Evolutionary conservation across 2,888 invertebrate genomes (phyloP).

Genomic region (Deroplatys truncata): DNA sequence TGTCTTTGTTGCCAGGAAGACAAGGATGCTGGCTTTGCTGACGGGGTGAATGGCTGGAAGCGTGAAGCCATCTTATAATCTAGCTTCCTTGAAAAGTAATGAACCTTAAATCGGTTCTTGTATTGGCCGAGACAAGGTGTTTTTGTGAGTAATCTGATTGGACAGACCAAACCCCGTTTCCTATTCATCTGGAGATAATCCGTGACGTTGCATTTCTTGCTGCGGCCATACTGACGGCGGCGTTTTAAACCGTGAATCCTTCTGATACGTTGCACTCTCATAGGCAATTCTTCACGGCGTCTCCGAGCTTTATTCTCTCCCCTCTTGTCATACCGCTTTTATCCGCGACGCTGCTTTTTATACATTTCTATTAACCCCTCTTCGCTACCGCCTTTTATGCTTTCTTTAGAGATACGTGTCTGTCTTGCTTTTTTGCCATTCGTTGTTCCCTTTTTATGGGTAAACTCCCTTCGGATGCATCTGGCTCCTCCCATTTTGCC

Average conservation of each 20-base stretch:
- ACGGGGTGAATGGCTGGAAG: background rate
- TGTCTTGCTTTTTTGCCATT: background rate
- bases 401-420: slow-evolving; percentile 4
- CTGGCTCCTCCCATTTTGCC: background rate
- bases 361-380: slow-evolving; percentile 4
- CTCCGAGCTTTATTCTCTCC: background rate
- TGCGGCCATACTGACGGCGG: background rate
- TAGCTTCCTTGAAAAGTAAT: background rate
- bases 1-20: background rate
- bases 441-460: background rate
- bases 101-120: background rate
- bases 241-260: background rate
- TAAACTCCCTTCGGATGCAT: background rate
- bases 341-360: background rate
- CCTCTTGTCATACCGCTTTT: background rate
- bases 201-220: background rate
- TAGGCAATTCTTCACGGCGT: background rate
- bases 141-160: slow-evolving; percentile 1
- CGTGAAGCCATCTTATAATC: background rate
- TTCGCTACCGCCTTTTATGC: background rate
- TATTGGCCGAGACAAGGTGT: background rate
- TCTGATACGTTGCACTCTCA: background rate
- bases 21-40: background rate
- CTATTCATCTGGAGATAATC: background rate
- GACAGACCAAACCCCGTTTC: background rate